A percentile compares a stretch with the other conserved stretches of the same genome.
Conservation (phyloP, 2,797 vertebrate species). For the Cebuella pygmaea region DNA sequence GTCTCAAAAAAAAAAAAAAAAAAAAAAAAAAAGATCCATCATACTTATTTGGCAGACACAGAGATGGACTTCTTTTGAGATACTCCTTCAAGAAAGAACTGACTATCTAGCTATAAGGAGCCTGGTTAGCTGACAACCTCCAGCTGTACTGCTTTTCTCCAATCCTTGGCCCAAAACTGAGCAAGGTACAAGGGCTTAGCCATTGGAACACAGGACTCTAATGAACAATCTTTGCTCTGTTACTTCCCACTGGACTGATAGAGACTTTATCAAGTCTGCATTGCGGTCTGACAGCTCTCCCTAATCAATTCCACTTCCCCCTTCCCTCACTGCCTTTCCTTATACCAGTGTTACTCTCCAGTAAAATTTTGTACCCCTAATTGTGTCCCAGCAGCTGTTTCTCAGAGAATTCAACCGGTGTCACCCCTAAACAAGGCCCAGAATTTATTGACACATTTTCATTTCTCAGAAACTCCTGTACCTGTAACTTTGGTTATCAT, state of each 20-base stretch:
- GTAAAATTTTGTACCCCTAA: neutral
- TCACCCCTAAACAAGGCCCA: neutral
- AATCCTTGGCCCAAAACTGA: neutral
- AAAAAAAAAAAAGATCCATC: too few relatives aligned
- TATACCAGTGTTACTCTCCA: neutral
- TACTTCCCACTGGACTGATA: neutral
- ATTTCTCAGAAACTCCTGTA: neutral
- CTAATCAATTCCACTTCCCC: neutral
- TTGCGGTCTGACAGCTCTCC: neutral
- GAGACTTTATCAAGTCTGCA: neutral
- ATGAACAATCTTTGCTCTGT: neutral
- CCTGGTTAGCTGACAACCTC: neutral
- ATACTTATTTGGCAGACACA: too few relatives aligned
- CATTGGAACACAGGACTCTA: neutral
- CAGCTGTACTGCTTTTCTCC: neutral
- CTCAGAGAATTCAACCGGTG: constrained; percentile 1
- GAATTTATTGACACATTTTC: neutral
- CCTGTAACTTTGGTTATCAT: neutral
- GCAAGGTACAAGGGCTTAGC: neutral
- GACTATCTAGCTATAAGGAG: neutral
- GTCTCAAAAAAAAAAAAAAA: too few relatives aligned
- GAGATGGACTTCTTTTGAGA: too few relatives aligned
- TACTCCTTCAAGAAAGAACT: too few relatives aligned
- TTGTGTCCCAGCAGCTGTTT: neutral
- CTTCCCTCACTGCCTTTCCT: neutral